Base-by-base conservation (phyloP, 1,140 invertebrate species). In the Vanessa tameamea region DNA sequence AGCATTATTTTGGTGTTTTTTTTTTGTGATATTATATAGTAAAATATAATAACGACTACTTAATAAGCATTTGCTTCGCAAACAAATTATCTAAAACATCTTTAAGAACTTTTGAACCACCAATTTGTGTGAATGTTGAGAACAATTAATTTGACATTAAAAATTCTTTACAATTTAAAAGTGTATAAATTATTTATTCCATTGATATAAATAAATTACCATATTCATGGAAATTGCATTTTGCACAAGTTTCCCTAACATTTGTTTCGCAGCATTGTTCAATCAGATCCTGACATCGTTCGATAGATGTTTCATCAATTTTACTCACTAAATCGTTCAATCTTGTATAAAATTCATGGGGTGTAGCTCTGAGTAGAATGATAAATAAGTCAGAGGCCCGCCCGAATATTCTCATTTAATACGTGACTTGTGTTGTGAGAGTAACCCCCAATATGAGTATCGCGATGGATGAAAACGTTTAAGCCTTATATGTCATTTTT, bases 331-430 rank as follows among this genome's bases (percentile, higher is more conserved):
- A 92, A 92, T 91, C 90, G 88, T 87, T 92, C 89, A 90, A 90
- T 91, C 90, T 92, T 92, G 89, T 92, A 92, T 89, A 92, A 92
- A 91, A 92, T 92, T 92, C 90, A 92, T 92, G 87, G 89, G 89
- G 87, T 89, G 88, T 89, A 89, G 87, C 84, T 83, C 82, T 85
- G 87, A 87, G 83, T 82, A 80, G 90, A 91, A 92, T 92, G 89
- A 92, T 92, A 92, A 91, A 92, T 92, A 92, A 89, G 89, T 84
- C 80, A 81, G 86, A 88, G 89, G 88, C 87, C 88, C 82, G 83
- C 79, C 89, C 90, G 85, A 92, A 91, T 92, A 92, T 92, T 92
- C 90, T 91, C 90, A 92, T 92, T 91, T 92, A 90, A 85, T 92
- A 92, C 90, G 90, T 92, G 90, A 92, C 90, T 86, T 91, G 90